Evolutionary conservation across 1,140 invertebrate species (phyloP).

Genomic region (Phymorhynchus buccinoides): DNA sequence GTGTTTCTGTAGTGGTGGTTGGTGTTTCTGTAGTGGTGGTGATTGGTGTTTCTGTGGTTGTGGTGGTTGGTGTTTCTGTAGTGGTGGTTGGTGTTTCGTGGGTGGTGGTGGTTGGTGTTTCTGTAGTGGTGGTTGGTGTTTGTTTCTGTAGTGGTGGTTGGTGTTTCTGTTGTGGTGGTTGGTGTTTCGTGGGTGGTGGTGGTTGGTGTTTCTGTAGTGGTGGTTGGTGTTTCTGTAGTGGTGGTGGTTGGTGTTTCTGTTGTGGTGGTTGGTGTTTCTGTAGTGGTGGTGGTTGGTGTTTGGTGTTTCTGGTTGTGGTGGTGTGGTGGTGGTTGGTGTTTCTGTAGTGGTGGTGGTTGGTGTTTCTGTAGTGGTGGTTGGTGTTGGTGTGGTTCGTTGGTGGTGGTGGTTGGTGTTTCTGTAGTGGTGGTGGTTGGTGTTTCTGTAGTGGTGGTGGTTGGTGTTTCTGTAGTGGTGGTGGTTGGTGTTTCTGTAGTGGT

Average conservation of each 20-base stretch:
- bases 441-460: not conserved
- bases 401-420: not conserved
- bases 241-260: conserved; percentile 5
- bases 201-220: not conserved
- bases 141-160: not conserved
- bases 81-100: not conserved
- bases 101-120: not conserved
- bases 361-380: not conserved
- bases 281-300: not conserved
- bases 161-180: conserved; percentile 2
- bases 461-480: not conserved
- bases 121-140: not conserved
- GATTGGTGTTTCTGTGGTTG: not conserved
- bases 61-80: not conserved
- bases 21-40: not conserved
- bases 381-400: not conserved
- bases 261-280: not conserved
- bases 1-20: not conserved
- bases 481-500: not conserved
- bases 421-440: not conserved
- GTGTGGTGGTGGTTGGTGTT: conserved; percentile 4
- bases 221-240: conserved; percentile 3
- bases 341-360: conserved; percentile 20
- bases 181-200: conserved; percentile 12
- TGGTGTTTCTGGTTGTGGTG: too few species aligned